Base-by-base conservation (phyloP, 2,888 invertebrate genomes). In the Rotaria macrura region DNA sequence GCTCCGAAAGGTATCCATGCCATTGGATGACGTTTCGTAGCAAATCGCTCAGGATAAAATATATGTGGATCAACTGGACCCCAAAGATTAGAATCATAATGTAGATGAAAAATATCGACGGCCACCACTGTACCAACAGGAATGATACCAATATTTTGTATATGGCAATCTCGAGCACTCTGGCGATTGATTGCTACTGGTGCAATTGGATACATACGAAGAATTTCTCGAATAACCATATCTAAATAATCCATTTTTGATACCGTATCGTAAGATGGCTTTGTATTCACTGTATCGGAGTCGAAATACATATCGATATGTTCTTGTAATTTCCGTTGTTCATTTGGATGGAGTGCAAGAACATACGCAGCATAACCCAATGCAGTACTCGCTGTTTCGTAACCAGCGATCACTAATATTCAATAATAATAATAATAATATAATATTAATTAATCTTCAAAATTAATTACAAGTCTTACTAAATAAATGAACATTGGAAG, bases 211-310 rank as follows among this genome's bases (percentile, higher is more conserved):
- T 90, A 92, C 87, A 91, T 89, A 74, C 92, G 86, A 14, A 92
- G 88, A 7, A 90, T 89, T 87, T 92, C 92, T 86, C 89, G 89
- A 86, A 91, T 88, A n/a, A 92, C 91, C 89, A 90, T 90, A 85
- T 92, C 91, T 57, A 92, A 87, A 87, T 91, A 91, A 83, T 88
- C 88, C 87, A 92, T 87, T 40, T 89, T 87, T 72, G 57, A 57
- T 9, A 85, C 29, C 14, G n/a, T 65, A 38, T 91, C 90, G 86
- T 91, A 91, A 25, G 87, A 87, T 7, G 89, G 88, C n/a, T 87
- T 87, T 12, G 29, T 43, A 29, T 86, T 17, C 29, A 49, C 40
- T n/a, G 86, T 85, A n/a, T 85, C 85, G 7, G 65, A 57, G 72
- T 85, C 54, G 40, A 85, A 84, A 25, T 25, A 25, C n/a, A 12